phyloP scores from a whole-genome alignment of 2,797 vertebrate genomes.

The Lacerta viridis region DNA sequence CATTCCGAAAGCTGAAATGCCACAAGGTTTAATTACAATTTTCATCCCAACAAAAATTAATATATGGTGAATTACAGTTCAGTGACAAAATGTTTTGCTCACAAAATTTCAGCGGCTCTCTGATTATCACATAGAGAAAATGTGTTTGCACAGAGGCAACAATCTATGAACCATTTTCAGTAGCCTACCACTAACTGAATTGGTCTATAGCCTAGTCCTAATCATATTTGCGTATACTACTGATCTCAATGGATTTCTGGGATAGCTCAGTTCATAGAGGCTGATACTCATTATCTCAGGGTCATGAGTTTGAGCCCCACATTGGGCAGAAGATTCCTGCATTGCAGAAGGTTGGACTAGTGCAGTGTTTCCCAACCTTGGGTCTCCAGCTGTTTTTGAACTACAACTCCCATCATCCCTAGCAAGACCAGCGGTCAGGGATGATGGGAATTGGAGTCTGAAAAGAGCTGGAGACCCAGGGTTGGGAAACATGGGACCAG shows the following conservation, averaged over 20 bases:
- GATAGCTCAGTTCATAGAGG: not conserved
- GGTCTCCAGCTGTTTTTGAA: too few relatives aligned
- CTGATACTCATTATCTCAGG: too few relatives aligned
- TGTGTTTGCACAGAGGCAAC: not conserved
- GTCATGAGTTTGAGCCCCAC: too few relatives aligned
- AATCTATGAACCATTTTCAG: not conserved
- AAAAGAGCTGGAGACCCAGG: too few relatives aligned
- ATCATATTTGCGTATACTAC: not conserved
- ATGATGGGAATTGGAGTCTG: too few relatives aligned
- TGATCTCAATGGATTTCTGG: not conserved
- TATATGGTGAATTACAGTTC: not conserved
- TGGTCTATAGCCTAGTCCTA: not conserved
- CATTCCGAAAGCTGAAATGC: not conserved
- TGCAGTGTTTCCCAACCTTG: too few relatives aligned
- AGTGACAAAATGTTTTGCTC: slow-evolving; percentile 1
- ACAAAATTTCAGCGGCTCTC: not conserved
- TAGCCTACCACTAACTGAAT: not conserved
- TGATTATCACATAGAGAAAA: not conserved
- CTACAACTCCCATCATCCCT: too few relatives aligned
- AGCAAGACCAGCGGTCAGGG: too few relatives aligned
- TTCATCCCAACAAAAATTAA: not conserved
- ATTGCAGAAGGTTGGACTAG: too few relatives aligned
- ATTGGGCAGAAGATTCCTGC: too few relatives aligned
- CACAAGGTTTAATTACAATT: not conserved
- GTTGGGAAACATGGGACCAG: too few relatives aligned